These are phyloP conservation scores for Girardinus metallicus DNA, from an alignment of 2,797 vertebrate species.

Conservation along the genomic window DNA sequence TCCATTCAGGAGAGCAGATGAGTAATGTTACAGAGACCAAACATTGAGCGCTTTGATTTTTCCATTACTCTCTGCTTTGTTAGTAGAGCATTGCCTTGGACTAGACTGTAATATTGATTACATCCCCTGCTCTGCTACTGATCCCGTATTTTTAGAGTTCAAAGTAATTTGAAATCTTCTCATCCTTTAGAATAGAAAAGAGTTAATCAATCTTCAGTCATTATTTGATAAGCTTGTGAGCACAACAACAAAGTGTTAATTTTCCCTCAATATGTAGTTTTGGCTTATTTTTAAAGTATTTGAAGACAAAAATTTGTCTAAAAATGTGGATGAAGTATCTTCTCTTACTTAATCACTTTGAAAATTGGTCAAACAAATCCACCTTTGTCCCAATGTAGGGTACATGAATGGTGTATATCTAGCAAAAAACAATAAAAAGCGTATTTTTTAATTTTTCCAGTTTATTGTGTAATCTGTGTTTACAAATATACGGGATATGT, in stretches of 20 bases:
- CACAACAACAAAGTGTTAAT: constrained; percentile 18
- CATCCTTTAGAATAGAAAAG: constrained; percentile 38
- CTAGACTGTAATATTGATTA: constrained; percentile 68
- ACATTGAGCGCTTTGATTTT: constrained; percentile 69
- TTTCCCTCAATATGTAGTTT: constrained; percentile 25
- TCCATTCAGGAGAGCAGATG: constrained; percentile 59
- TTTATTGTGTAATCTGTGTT: not conserved
- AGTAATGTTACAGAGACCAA: constrained; percentile 64
- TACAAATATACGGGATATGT: not conserved
- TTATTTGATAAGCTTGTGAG: constrained; percentile 45
- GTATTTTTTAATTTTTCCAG: not conserved
- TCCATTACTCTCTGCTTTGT: constrained; percentile 71
- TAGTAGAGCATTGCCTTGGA: constrained; percentile 60
- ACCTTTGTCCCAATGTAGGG: not conserved
- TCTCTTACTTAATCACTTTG: not conserved
- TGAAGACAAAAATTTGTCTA: not conserved
- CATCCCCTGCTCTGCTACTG: constrained; percentile 52
- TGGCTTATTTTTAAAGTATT: constrained; percentile 8
- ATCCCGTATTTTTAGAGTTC: constrained; percentile 60
- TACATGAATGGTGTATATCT: not conserved
- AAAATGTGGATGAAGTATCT: not conserved
- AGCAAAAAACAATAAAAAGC: not conserved
- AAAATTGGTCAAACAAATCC: not conserved
- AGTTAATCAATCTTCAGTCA: constrained; percentile 16
- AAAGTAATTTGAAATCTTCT: constrained; percentile 58